Base-by-base conservation (phyloP, 2,797 vertebrate genomes). In the Parotocinclus haroldoi region DNA sequence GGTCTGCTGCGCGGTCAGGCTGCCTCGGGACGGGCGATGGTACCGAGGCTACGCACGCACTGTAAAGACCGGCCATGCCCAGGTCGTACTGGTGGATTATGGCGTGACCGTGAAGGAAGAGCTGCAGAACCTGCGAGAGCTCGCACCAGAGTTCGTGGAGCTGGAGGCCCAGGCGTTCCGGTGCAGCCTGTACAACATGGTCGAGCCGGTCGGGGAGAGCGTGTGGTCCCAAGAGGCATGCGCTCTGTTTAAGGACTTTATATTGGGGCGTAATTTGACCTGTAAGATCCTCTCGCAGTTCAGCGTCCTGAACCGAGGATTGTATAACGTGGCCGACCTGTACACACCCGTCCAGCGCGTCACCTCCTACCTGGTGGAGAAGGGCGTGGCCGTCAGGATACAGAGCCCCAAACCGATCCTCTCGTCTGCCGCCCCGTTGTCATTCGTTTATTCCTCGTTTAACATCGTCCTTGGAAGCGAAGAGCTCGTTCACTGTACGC, bases 361-460 rank as follows among this genome's bases (percentile, higher is more conserved):
- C 16, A 81, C 83, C 39, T 61, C 88, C 16, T 80, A 83, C 68
- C 80, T 95, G 6, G 36, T 84, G 48, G 71, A 76, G 45, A 46
- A 9, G 63, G 83, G 85, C 12, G 68, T 89, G 52, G 62, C 61
- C 1, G 83, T 7, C 77, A 65, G 64, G 73, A 68, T 19, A 13
- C 62, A 68, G 1, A 9, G 66, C 12, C 71, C 72, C 37, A 80
- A 79, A 63, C 84, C 71, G 8, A 67, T 88, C 12, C 19, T 72
- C 16, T 64, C 81, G 40, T 80, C 78, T 16, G 54, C 83, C 27
- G 81, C 69, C 66, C 83, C 93, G 0, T 82, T 88, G 42, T 92
- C 92, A 49, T 98, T 94, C 73, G 89, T 82, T 61, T 95, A 92
- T 73, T 95, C 94, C 0, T 88, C 91, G 49, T 95, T 92, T 80